A percentile compares a stretch with the other conserved stretches of the same genome.
Evolutionary conservation across 2,113 vertebrate species (phyloP).

Genomic region (Acanthisitta chloris): DNA sequence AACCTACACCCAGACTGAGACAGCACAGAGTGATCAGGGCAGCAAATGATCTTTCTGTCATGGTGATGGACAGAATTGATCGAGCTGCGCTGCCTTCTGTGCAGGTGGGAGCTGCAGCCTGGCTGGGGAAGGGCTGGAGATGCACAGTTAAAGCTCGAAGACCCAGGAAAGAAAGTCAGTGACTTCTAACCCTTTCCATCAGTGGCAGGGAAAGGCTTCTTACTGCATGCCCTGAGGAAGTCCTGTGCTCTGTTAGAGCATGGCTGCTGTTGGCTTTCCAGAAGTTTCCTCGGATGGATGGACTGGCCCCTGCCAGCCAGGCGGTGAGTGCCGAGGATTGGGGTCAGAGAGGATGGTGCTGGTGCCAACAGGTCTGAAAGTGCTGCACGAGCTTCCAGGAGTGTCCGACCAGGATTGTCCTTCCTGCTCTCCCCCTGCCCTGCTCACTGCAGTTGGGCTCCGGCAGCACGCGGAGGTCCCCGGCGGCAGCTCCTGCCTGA

Average conservation of each 20-base stretch:
- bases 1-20: neutral
- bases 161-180: neutral
- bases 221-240: neutral
- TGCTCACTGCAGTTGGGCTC: fast-evolving
- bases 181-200: neutral
- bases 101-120: neutral
- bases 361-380: neutral
- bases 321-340: fast-evolving
- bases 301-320: neutral
- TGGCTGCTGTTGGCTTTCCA: neutral
- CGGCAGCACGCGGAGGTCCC: fast-evolving
- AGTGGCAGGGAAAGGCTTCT: neutral
- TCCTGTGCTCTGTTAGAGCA: neutral
- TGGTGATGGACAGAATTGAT: neutral
- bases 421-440: neutral
- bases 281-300: neutral
- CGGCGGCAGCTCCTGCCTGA: neutral
- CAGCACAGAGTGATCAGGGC: neutral
- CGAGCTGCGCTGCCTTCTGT: neutral
- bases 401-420: neutral
- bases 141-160: neutral
- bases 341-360: neutral
- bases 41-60: constrained; percentile 27
- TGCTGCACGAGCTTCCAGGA: neutral
- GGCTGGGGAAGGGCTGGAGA: neutral